These are phyloP conservation scores for Protonemura montana DNA, from an alignment of 2,888 invertebrate species.

Conservation along the genomic window DNA sequence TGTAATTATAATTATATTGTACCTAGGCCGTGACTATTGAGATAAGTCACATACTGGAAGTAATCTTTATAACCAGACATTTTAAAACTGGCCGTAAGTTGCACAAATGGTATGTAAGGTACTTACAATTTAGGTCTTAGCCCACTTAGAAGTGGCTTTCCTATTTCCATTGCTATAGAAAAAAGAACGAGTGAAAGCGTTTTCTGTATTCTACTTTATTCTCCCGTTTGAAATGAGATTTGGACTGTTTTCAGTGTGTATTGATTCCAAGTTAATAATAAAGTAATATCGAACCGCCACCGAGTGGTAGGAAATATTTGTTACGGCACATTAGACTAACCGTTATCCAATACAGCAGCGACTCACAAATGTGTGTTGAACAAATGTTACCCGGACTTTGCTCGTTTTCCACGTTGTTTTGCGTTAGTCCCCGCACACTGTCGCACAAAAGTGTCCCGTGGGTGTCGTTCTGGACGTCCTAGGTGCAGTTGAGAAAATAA, in stretches of 20 bases:
- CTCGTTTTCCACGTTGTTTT: background rate
- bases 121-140: background rate
- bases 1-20: too few relatives aligned
- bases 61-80: too few relatives aligned
- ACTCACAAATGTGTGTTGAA: constrained; percentile 33
- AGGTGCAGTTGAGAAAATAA: background rate
- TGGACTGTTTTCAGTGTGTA: constrained; percentile 8
- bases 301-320: constrained; percentile 16
- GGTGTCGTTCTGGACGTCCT: background rate
- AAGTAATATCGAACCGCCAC: constrained; percentile 9
- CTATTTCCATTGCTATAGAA: background rate
- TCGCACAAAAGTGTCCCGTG: background rate
- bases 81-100: too few relatives aligned
- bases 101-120: too few relatives aligned
- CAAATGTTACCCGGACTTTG: constrained; percentile 37
- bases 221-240: background rate
- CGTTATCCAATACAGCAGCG: constrained; percentile 30
- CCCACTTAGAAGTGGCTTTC: background rate
- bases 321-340: constrained; percentile 39
- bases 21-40: too few relatives aligned
- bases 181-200: background rate
- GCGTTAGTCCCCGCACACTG: too few relatives aligned
- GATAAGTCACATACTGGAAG: too few relatives aligned
- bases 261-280: constrained; percentile 33
- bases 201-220: background rate